Base-by-base conservation (phyloP, 2,113 vertebrate genomes). In the Neofelis nebulosa region DNA sequence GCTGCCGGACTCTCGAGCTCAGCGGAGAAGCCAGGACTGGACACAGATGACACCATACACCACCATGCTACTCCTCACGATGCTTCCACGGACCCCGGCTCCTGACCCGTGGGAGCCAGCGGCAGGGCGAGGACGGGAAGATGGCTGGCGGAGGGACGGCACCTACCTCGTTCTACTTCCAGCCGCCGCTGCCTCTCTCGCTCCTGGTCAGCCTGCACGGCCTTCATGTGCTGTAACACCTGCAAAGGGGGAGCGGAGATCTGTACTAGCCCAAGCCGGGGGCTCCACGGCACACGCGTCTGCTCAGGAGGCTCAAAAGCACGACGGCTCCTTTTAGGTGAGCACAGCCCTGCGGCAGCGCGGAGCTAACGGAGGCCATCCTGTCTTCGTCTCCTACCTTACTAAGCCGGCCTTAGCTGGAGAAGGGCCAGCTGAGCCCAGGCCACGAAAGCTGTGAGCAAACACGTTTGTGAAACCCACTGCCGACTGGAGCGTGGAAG, bases 151-250 rank as follows among this genome's bases (percentile, higher is more conserved):
- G 4, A 55, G 27, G 15, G 52, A 18, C 2, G 9, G 74, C n/a
- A 93, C 98, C 84, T 89, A 99, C 99, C 99, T 98, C 99, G 98
- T 85, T 99, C 99, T 94, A 98, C 99, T 68, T 99, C 98, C 81
- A 99, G 99, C 45, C 99, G 99, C 80, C 99, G 99, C 95, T 99
- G 99, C 97, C 98, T 98, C n/a, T 99, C 99, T 0, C 98, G 99
- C 83, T 99, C 99, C 7, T 99, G 99, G 81, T 99, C 99, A 0
- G 99, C 99, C 98, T 99, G 99, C 86, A 99, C 96, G 0, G 92
- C 98, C 96, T 98, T 99, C 99, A 99, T 99, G 98, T 99, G 99
- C 98, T 99, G 99, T 96, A 99, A 98, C 23, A 99, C 99, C 99
- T 99, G 97, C 50, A 94, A 88, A 68, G 91, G 31, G 61, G 95